Conservation (phyloP, 2,113 vertebrate species). For the Aldabrachelys gigantea region DNA sequence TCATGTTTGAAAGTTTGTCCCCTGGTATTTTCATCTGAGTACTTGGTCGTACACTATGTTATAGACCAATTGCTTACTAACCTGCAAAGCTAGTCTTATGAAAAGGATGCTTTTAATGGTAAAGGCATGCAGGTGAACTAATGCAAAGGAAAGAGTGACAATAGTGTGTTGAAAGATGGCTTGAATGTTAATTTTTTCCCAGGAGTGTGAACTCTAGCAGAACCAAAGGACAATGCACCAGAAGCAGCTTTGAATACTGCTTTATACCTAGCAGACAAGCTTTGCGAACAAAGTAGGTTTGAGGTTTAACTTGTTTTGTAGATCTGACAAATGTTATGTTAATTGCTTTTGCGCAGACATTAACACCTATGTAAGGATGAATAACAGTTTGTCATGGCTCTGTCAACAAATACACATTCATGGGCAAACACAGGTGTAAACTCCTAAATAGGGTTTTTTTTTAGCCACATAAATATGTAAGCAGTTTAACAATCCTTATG, state of each 20-base stretch:
- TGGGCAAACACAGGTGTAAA: slow-evolving; percentile 67
- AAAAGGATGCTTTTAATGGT: neutral
- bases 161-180: slow-evolving; percentile 19
- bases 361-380: slow-evolving; percentile 49
- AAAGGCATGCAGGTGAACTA: neutral
- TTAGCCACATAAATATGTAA: slow-evolving; percentile 6
- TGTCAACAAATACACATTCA: slow-evolving; percentile 37
- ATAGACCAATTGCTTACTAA: neutral
- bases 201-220: slow-evolving; percentile 42
- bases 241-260: neutral
- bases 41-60: neutral
- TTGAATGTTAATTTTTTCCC: slow-evolving; percentile 7
- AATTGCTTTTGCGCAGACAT: slow-evolving; percentile 52
- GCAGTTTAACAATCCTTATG: slow-evolving; percentile 3
- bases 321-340: slow-evolving; percentile 17
- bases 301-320: slow-evolving; percentile 35
- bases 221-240: slow-evolving; percentile 23
- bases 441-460: neutral
- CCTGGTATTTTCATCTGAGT: neutral
- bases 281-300: neutral
- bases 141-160: slow-evolving; percentile 15
- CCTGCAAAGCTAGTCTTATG: neutral
- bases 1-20: neutral
- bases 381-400: slow-evolving; percentile 42
- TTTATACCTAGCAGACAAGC: neutral